Evolutionary conservation across 2,888 invertebrate species (phyloP).

Genomic region (Stegophylla sp.): DNA sequence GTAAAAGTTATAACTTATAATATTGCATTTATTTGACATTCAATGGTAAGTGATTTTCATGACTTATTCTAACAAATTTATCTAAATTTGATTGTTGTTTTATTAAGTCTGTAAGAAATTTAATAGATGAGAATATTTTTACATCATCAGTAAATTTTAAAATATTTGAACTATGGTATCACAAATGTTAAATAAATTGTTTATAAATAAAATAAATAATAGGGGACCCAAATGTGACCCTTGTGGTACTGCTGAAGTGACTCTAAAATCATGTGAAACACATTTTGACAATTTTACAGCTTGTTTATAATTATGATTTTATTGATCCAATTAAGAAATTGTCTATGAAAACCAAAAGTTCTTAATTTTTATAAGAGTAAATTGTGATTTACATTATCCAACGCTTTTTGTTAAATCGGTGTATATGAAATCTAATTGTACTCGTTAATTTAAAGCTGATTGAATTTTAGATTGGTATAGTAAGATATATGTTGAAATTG

Average conservation of each 20-base stretch:
- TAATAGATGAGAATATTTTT: neutral
- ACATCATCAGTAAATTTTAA: neutral
- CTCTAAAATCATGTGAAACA: neutral
- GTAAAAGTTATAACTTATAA: too few species aligned
- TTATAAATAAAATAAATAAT: slow-evolving; percentile 60
- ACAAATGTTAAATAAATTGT: slow-evolving; percentile 16
- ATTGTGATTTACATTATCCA: slow-evolving; percentile 60
- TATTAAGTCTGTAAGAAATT: neutral
- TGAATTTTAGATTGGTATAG: slow-evolving; percentile 60
- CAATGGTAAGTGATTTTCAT: too few species aligned
- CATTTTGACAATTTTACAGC: neutral
- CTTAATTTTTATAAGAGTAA: slow-evolving; percentile 59
- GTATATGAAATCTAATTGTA: too few species aligned
- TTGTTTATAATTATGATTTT: too few species aligned
- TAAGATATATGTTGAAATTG: slow-evolving; percentile 60
- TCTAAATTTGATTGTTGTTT: neutral
- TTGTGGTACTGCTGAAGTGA: slow-evolving; percentile 31
- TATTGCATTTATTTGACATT: too few species aligned
- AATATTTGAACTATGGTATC: neutral
- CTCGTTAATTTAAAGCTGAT: too few species aligned
- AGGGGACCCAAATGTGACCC: slow-evolving; percentile 61
- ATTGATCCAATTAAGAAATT: too few species aligned
- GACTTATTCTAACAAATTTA: too few species aligned
- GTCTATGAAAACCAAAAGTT: slow-evolving; percentile 57
- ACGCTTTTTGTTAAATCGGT: too few species aligned